Percentiles rank a stretch among this genome's conserved stretches.
Evolutionary conservation across 2,888 invertebrate species (phyloP).

Genomic region (Trissolcus brochymenae): DNA sequence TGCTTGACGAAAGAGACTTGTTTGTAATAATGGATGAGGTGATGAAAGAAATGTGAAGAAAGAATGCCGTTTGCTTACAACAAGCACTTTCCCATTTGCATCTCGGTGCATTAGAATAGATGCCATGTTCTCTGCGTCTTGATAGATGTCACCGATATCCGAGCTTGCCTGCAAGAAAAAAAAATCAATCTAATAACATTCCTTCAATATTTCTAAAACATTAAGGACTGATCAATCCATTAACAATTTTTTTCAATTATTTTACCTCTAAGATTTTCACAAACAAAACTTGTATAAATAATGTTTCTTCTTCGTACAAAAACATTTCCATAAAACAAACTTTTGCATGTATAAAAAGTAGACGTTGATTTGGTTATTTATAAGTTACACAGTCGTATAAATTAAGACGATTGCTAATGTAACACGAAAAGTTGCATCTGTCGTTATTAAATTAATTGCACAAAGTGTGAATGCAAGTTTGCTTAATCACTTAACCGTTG

Average conservation of each 20-base stretch:
- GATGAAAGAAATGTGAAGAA: slow-evolving; percentile 68
- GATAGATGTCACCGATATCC: slow-evolving; percentile 90
- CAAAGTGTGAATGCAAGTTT: not conserved
- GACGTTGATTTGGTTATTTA: not conserved
- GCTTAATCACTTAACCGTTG: not conserved
- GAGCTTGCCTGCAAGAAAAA: slow-evolving; percentile 75
- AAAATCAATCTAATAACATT: slow-evolving; percentile 9
- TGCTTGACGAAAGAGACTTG: slow-evolving; percentile 65
- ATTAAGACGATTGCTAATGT: too few relatives aligned
- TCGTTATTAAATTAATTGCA: too few relatives aligned
- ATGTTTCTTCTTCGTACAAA: too few relatives aligned
- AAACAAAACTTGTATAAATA: too few relatives aligned
- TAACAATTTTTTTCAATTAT: not conserved
- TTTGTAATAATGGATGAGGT: slow-evolving; percentile 64
- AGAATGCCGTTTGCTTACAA: slow-evolving; percentile 82
- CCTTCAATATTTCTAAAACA: not conserved
- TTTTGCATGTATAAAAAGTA: slow-evolving; percentile 4
- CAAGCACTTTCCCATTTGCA: slow-evolving; percentile 86
- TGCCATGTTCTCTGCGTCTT: slow-evolving; percentile 91
- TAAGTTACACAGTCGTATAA: too few relatives aligned
- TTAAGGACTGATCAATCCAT: not conserved
- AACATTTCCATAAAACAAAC: too few relatives aligned
- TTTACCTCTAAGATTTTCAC: not conserved
- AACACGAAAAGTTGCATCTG: too few relatives aligned
- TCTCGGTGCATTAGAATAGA: slow-evolving; percentile 91